A percentile compares a stretch with the other conserved stretches of the same genome.
These are phyloP conservation scores for Aleiodes alternator DNA, from an alignment of 2,888 invertebrate species.

Conservation along the genomic window DNA sequence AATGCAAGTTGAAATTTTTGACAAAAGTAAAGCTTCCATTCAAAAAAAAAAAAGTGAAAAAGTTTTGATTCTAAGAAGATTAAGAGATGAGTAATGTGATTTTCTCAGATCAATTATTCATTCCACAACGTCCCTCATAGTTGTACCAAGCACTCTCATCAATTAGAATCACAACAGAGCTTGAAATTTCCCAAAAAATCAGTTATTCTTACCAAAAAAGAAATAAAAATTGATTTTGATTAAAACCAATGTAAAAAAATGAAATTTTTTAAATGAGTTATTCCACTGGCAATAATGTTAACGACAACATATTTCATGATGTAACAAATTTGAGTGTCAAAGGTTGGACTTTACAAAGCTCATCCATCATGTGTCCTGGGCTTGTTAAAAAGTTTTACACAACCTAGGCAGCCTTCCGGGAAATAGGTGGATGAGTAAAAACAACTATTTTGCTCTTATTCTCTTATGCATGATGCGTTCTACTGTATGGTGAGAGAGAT, in stretches of 20 bases:
- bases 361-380: neutral
- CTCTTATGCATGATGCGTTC: neutral
- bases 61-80: neutral
- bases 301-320: neutral
- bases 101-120: neutral
- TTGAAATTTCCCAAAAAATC: too few species aligned
- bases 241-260: neutral
- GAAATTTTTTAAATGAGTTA: neutral
- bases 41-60: too few species aligned
- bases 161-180: too few species aligned
- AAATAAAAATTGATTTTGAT: too few species aligned
- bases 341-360: constrained; percentile 9
- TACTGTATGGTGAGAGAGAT: neutral
- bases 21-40: too few species aligned
- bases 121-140: too few species aligned
- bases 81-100: neutral
- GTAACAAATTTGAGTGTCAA: constrained; percentile 12
- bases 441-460: neutral
- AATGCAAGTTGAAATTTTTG: too few species aligned
- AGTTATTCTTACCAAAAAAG: too few species aligned
- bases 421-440: neutral
- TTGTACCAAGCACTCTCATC: too few species aligned
- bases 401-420: neutral
- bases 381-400: constrained; percentile 5
- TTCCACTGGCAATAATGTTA: too few species aligned